Evolutionary conservation across 1,140 invertebrate genomes (phyloP).

Genomic region (Druon quercuslanigerum): DNA sequence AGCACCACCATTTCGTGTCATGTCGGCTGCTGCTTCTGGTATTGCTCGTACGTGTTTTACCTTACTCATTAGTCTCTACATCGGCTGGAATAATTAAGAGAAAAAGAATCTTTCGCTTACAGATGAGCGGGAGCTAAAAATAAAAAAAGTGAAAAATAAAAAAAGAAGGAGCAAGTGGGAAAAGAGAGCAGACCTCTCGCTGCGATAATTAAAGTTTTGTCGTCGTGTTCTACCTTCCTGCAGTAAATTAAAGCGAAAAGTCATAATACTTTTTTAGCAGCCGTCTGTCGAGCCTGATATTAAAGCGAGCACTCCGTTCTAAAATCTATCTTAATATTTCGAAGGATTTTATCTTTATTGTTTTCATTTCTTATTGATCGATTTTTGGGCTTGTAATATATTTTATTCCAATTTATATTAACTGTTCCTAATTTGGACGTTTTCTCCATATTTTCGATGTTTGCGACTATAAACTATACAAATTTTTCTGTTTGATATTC

Average conservation of each 20-base stretch:
- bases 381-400: not conserved
- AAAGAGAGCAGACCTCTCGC: slow-evolving; percentile 1
- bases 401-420: too few species aligned
- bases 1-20: not conserved
- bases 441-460: too few species aligned
- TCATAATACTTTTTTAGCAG: slow-evolving; percentile 13
- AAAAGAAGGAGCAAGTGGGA: not conserved
- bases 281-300: not conserved
- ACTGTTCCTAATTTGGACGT: too few species aligned
- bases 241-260: slow-evolving; percentile 22
- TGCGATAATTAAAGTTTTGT: slow-evolving; percentile 24
- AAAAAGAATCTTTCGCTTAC: slow-evolving; percentile 40
- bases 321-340: not conserved
- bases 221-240: slow-evolving; percentile 8
- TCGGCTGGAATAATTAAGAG: slow-evolving; percentile 37
- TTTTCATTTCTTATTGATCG: not conserved
- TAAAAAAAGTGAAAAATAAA: slow-evolving; percentile 6
- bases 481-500: too few species aligned
- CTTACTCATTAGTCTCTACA: slow-evolving; percentile 39
- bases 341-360: not conserved
- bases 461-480: too few species aligned
- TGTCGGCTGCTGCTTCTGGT: not conserved
- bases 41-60: slow-evolving; percentile 11
- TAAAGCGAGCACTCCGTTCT: not conserved
- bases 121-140: slow-evolving; percentile 15